Evolutionary conservation across 2,888 invertebrate genomes (phyloP), one percentile per base, ranked within the genome.

Genomic region (Elysia crispata): DNA sequence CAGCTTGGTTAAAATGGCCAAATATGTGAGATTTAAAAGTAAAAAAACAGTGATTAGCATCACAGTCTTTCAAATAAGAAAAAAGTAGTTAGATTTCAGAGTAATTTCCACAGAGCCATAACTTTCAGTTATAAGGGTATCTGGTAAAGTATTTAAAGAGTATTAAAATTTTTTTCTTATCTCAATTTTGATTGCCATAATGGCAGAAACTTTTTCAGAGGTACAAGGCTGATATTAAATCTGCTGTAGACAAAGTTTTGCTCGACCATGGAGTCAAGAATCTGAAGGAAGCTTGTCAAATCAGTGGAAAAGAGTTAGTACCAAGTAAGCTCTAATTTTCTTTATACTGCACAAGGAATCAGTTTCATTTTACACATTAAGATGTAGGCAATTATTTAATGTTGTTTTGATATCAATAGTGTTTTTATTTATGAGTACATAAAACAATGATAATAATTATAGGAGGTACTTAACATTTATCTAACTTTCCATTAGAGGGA

Each of bases 151-250:
- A 8, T 8, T 60, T 20, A 60, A 23, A 23, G 8, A 23, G 6
- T 20, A 8, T 20, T 60, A 8, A 60, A 60, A 20, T 15, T 60
- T 60, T 6, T 28, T 23, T 28, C 5, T 28, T 15, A 11, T n/a
- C 11, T 23, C 64, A 30, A 1, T 23, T 18, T 18, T 66, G 13
- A 1, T 30, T 41, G 33, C 50, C 66, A n/a, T 30, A 0, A 30
- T 49, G 23, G 13, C 80, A 80, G 80, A 80, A 70, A 80, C 15
- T 76, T 20, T 11, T 76, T 31, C 69, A 50, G 13, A 8, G n/a
- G 1, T 49, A 80, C 62, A 80, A 76, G 57, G 0, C 33, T 28
- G 76, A 76, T 20, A 70, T 80, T 1, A 62, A 66, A 30, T 23
- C 31, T 23, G 69, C 75, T 13, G 76, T 70, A 1, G 76, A 69